Evolutionary conservation across 2,113 vertebrate genomes (phyloP).

Genomic region (Ancistrus triradiatus): DNA sequence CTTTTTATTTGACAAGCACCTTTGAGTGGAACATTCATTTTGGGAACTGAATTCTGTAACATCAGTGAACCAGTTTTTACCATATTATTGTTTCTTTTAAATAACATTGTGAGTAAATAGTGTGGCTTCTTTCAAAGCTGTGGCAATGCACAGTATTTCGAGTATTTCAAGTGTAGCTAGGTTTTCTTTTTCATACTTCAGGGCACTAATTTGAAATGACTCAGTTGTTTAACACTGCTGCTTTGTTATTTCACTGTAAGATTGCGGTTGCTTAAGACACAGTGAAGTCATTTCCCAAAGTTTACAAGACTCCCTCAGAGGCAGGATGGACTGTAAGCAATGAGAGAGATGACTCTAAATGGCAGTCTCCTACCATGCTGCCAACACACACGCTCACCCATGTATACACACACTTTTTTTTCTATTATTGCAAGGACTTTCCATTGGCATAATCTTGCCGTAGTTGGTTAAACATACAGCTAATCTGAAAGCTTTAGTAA

Average conservation of each 20-base stretch:
- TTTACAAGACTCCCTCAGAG: constrained; percentile 43
- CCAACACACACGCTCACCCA: neutral
- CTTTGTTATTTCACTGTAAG: constrained; percentile 1
- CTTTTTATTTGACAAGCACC: too few species aligned
- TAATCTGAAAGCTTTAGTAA: too few species aligned
- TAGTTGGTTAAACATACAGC: too few species aligned
- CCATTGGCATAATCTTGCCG: too few species aligned
- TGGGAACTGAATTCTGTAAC: too few species aligned
- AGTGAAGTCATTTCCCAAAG: constrained; percentile 47
- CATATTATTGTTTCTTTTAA: too few species aligned
- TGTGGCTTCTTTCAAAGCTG: too few species aligned
- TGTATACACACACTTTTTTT: neutral
- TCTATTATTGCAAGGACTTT: neutral
- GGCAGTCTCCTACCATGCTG: neutral
- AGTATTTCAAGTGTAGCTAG: too few species aligned
- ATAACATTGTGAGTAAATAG: too few species aligned
- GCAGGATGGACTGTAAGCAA: constrained; percentile 13
- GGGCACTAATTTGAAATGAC: constrained; percentile 8
- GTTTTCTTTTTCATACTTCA: neutral
- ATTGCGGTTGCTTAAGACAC: neutral
- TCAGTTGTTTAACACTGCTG: constrained; percentile 4
- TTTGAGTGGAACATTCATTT: too few species aligned
- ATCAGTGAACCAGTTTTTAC: too few species aligned
- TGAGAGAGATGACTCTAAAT: constrained; percentile 25
- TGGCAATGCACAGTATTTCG: too few species aligned